Evolutionary conservation across 2,888 invertebrate species (phyloP), one percentile per base, ranked within the genome.

Genomic region (Eupithecia exiguata): DNA sequence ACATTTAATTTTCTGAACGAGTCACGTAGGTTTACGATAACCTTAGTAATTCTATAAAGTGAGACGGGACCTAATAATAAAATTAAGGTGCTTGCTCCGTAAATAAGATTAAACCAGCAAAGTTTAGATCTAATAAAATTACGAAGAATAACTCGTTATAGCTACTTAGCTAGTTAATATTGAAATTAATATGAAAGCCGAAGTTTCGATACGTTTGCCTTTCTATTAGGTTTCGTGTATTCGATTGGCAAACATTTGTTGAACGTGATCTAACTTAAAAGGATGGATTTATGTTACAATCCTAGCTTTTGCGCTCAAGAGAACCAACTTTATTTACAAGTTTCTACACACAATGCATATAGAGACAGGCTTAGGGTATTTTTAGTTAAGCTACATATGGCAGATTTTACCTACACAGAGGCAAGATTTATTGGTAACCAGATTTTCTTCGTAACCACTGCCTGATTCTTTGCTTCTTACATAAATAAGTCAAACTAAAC

Each of bases 221-320:
- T 89, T 84, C 88, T 88, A 91, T 91, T 90, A 91, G 86, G 83
- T 85, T 84, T 85, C 84, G 86, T 90, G 85, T 91, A 89, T 88
- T 89, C 85, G 83, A 85, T 87, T 86, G 84, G 88, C 87, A 90
- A 92, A 91, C 89, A 91, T 91, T 92, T 91, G 91, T 86, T 82
- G 91, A 91, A 92, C 92, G 92, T 92, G 92, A 90, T 91, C 89
- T 85, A 87, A 91, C 89, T 90, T 87, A 87, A 88, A 89, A 90
- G 86, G 86, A 86, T 86, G 88, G 89, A 89, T 91, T 91, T 91
- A 88, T 88, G 86, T 87, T 84, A 82, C 87, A 84, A 86, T 87
- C 84, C 84, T 84, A 87, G 85, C 85, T 87, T 87, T 85, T 84
- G 83, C 84, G 83, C 85, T 85, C 84, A 78, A 82, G 86, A 83